phyloP scores from a whole-genome alignment of 2,888 invertebrate genomes.

The Ochlodes sylvanus region DNA sequence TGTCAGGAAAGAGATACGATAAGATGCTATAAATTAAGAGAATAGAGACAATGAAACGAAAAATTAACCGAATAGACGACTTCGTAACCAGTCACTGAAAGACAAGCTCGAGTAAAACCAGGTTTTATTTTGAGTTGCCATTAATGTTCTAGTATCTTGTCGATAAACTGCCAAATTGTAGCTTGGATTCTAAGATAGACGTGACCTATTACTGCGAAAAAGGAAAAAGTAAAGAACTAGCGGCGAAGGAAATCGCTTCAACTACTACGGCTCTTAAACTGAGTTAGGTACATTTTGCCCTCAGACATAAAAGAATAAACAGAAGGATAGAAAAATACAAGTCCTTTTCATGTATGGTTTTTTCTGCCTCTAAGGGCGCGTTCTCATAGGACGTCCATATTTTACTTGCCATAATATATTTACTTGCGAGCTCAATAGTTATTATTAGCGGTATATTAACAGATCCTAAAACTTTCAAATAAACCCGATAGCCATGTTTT shows the following conservation, averaged over 20 bases:
- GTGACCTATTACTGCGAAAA: slow-evolving; percentile 4
- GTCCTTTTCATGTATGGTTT: neutral
- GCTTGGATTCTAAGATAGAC: neutral
- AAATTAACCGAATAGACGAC: slow-evolving; percentile 5
- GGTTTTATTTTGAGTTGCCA: neutral
- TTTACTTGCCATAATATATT: no score
- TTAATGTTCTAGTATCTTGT: neutral
- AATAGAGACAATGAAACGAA: neutral
- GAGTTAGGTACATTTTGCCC: neutral
- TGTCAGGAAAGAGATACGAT: slow-evolving; percentile 23
- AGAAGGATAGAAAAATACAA: neutral
- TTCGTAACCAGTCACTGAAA: neutral
- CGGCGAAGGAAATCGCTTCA: neutral
- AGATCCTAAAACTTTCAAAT: no score
- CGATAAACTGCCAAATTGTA: neutral
- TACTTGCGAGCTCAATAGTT: no score
- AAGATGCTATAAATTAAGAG: slow-evolving; percentile 14
- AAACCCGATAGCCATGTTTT: no score
- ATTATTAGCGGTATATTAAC: no score
- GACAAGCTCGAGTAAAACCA: neutral
- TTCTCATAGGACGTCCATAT: no score
- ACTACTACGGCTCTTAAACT: neutral
- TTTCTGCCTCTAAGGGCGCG: no score
- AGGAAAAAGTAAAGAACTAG: neutral
- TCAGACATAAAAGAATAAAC: neutral